Percentiles rank a stretch among this genome's conserved stretches.
These are phyloP conservation scores for Hippopotamus amphibius DNA, from an alignment of 2,113 vertebrate species.

Conservation along the genomic window DNA sequence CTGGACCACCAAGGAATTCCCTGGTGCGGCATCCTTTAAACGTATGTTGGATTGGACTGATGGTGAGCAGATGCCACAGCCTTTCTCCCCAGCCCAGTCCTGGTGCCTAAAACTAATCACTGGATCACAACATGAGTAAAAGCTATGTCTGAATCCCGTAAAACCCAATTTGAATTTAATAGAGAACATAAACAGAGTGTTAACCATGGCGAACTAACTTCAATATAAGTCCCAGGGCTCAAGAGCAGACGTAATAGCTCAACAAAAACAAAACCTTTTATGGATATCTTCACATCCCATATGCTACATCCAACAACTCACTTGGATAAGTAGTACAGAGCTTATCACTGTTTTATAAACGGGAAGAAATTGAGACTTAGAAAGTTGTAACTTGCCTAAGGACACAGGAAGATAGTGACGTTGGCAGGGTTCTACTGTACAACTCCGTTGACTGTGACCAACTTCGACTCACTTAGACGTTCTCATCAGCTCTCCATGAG, in stretches of 20 bases:
- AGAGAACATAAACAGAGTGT: conserved; percentile 16
- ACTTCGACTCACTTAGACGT: no score
- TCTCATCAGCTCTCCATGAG: neutral
- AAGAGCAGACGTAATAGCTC: neutral
- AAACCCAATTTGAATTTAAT: conserved; percentile 59
- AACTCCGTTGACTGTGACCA: neutral
- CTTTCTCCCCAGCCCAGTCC: conserved; percentile 1
- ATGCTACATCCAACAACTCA: neutral
- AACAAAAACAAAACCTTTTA: conserved; percentile 10
- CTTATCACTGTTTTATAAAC: neutral
- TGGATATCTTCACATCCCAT: conserved; percentile 51
- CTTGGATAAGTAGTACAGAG: neutral
- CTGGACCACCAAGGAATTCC: neutral
- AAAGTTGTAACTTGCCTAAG: neutral
- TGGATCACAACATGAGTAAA: neutral
- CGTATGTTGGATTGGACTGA: neutral
- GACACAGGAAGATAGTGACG: neutral
- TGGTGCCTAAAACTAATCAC: neutral
- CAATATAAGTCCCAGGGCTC: conserved; percentile 7
- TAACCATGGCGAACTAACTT: conserved; percentile 29
- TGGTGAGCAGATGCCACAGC: neutral
- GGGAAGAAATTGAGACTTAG: neutral
- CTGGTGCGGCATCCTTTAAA: neutral
- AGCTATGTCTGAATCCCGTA: neutral
- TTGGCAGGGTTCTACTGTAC: neutral